These are phyloP conservation scores for Prionace glauca DNA, from an alignment of 2,797 vertebrate species.

Conservation along the genomic window DNA sequence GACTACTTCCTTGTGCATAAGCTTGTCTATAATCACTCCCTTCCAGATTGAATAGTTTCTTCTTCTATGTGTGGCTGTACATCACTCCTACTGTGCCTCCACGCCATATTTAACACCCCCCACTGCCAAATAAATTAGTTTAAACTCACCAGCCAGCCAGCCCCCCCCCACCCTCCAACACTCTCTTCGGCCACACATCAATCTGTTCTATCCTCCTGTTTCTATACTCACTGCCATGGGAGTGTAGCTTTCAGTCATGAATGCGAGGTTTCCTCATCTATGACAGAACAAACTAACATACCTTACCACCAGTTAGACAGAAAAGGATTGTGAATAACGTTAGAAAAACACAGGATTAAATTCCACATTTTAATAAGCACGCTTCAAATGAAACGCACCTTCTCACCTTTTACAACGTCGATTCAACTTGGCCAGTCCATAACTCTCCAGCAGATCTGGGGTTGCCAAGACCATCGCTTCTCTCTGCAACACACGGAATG, in stretches of 20 bases:
- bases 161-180: no score
- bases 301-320: neutral
- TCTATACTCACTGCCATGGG: no score
- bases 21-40: no score
- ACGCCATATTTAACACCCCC: no score
- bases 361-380: neutral
- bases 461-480: conserved; percentile 35
- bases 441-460: conserved; percentile 42
- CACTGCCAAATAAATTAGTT: no score
- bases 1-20: no score
- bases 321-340: neutral
- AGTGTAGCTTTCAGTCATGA: neutral
- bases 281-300: neutral
- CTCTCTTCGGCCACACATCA: no score
- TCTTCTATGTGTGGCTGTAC: no score
- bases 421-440: conserved; percentile 41
- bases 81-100: no score
- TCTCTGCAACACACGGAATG: neutral
- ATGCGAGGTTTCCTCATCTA: neutral
- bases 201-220: no score
- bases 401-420: conserved; percentile 37
- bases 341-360: neutral
- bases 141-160: no score
- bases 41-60: no score
- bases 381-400: neutral